Evolutionary conservation across 1,140 invertebrate genomes (phyloP).

Genomic region (Ceratosolen fusciceps): DNA sequence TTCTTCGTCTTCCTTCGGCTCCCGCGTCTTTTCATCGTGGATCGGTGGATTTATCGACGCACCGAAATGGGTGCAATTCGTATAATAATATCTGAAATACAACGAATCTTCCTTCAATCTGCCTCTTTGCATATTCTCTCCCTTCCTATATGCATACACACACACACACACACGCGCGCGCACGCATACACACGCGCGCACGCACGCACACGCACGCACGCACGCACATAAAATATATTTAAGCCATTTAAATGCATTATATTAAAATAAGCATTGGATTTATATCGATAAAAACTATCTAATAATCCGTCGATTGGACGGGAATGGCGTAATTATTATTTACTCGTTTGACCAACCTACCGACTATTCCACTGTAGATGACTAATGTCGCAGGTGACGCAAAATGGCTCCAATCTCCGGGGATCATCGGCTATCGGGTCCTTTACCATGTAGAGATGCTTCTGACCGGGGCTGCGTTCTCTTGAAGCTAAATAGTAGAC

Average conservation of each 20-base stretch:
- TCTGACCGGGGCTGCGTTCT: conserved; percentile 85
- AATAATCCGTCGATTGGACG: no score
- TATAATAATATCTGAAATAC: conserved; percentile 74
- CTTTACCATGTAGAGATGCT: conserved; percentile 86
- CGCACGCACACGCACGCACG: no score
- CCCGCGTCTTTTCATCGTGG: neutral
- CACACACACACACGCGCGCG: no score
- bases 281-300: no score
- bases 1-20: conserved; percentile 63
- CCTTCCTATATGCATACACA: no score
- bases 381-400: conserved; percentile 84
- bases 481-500: conserved; percentile 89
- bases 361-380: conserved; percentile 60
- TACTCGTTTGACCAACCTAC: neutral
- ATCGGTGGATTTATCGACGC: conserved; percentile 77
- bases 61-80: conserved; percentile 85
- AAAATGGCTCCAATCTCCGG: conserved; percentile 80
- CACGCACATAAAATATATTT: no score
- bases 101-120: no score
- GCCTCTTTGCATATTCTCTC: no score
- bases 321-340: no score
- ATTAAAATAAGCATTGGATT: no score
- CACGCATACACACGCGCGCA: no score
- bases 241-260: no score
- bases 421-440: conserved; percentile 79